These are phyloP conservation scores for Oryzias curvinotus DNA, from an alignment of 2,113 vertebrate species.

Conservation along the genomic window DNA sequence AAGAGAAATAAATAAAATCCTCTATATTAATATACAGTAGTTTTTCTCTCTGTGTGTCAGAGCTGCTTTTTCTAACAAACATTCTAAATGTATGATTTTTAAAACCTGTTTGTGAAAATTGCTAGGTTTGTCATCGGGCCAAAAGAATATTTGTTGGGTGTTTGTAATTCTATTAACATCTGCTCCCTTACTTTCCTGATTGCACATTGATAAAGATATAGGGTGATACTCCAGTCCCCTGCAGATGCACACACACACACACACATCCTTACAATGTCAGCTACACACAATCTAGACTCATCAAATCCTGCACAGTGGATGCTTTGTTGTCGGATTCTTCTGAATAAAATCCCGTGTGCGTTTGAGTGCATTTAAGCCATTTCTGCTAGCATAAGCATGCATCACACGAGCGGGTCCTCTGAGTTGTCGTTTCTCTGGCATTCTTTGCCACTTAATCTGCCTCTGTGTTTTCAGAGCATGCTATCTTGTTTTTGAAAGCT, in stretches of 20 bases:
- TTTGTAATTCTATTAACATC: constrained; percentile 58
- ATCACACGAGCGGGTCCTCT: constrained; percentile 45
- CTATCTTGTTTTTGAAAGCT: constrained; percentile 61
- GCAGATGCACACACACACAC: constrained; percentile 11
- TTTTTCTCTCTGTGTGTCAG: no score
- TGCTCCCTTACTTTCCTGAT: constrained; percentile 33
- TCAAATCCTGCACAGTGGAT: constrained; percentile 64
- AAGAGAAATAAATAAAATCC: no score
- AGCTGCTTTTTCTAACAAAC: neutral
- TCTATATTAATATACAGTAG: no score
- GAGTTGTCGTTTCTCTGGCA: constrained; percentile 52
- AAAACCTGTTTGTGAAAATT: neutral
- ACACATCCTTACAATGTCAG: constrained; percentile 22
- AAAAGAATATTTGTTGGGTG: constrained; percentile 74
- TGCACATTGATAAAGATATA: constrained; percentile 40
- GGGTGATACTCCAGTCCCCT: constrained; percentile 44
- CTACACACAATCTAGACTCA: constrained; percentile 53
- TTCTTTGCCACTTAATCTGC: constrained; percentile 67
- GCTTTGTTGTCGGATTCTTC: constrained; percentile 78
- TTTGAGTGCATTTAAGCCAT: constrained; percentile 74
- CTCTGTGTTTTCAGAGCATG: constrained; percentile 50
- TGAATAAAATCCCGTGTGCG: constrained; percentile 74
- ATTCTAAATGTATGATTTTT: no score
- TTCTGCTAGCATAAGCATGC: constrained; percentile 82
- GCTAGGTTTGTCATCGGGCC: neutral